These are phyloP conservation scores for Halichondria panicea DNA, from an alignment of 37 sponge, comb jelly and placozoan genomes.

Conservation along the genomic window DNA sequence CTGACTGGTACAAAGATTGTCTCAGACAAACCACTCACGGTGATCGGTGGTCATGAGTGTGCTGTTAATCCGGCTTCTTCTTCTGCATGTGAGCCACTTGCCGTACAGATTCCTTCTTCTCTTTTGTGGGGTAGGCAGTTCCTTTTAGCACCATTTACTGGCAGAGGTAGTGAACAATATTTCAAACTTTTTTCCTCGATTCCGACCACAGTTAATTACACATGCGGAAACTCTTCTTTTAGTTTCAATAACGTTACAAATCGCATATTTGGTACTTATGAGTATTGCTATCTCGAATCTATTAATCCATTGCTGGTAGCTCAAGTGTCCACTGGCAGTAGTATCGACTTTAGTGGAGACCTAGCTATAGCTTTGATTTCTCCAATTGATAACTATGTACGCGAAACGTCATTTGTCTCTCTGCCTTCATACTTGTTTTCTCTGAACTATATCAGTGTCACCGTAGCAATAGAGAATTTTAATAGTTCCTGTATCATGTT, in stretches of 20 bases:
- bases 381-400: conserved; percentile 9
- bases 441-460: conserved; percentile 2
- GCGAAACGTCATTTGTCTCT: background rate
- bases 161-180: no score
- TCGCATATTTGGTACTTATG: background rate
- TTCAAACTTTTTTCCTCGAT: no score
- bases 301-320: background rate
- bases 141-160: no score
- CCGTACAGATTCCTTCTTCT: no score
- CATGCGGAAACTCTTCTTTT: no score
- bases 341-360: conserved; percentile 6
- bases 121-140: no score
- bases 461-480: background rate
- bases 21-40: conserved; percentile 14
- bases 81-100: conserved; percentile 9
- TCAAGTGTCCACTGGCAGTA: background rate
- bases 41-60: conserved; percentile 25
- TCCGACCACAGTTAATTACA: no score
- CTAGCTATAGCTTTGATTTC: conserved; percentile 7
- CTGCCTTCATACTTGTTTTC: background rate
- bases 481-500: background rate
- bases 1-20: conserved; percentile 14
- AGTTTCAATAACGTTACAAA: no score
- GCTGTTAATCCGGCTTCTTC: background rate
- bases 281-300: conserved; percentile 6